These are phyloP conservation scores for Cynoglossus semilaevis DNA, from an alignment of 2,113 vertebrate genomes.

Conservation along the genomic window DNA sequence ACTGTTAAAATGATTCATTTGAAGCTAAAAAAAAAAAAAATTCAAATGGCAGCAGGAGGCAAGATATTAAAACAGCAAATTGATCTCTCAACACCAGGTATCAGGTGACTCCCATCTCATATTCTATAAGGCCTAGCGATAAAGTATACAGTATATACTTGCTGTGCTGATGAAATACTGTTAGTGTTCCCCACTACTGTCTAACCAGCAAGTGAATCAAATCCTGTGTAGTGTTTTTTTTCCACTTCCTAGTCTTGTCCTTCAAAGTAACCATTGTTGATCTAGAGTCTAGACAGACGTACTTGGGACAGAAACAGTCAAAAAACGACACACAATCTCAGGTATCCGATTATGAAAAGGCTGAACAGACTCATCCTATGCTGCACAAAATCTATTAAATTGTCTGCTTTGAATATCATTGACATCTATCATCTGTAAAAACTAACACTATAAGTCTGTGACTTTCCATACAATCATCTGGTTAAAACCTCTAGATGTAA, in stretches of 20 bases:
- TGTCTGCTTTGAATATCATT: conserved; percentile 55
- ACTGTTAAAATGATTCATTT: no score
- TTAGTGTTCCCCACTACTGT: conserved; percentile 44
- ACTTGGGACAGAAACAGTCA: conserved; percentile 40
- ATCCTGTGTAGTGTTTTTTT: conserved; percentile 42
- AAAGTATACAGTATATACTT: conserved; percentile 31
- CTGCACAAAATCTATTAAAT: conserved; percentile 50
- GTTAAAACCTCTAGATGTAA: conserved; percentile 63
- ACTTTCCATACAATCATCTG: conserved; percentile 67
- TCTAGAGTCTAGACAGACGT: conserved; percentile 24
- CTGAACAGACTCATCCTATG: conserved; percentile 32
- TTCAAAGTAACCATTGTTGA: conserved; percentile 37
- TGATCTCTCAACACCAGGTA: conserved; percentile 30
- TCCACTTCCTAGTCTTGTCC: conserved; percentile 31
- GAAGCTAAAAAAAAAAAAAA: background rate
- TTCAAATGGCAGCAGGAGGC: conserved; percentile 4
- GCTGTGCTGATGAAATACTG: conserved; percentile 50
- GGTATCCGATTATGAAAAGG: conserved; percentile 44
- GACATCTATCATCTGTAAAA: conserved; percentile 56
- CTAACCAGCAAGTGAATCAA: conserved; percentile 42
- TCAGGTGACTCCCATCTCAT: background rate
- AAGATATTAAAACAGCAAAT: conserved; percentile 39
- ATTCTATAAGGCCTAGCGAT: conserved; percentile 39
- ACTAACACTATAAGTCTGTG: conserved; percentile 61
- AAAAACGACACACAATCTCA: conserved; percentile 54